A percentile compares a stretch with the other conserved stretches of the same genome.
Evolutionary conservation across 2,797 vertebrate species (phyloP).

Genomic region (Tragelaphus oryx): DNA sequence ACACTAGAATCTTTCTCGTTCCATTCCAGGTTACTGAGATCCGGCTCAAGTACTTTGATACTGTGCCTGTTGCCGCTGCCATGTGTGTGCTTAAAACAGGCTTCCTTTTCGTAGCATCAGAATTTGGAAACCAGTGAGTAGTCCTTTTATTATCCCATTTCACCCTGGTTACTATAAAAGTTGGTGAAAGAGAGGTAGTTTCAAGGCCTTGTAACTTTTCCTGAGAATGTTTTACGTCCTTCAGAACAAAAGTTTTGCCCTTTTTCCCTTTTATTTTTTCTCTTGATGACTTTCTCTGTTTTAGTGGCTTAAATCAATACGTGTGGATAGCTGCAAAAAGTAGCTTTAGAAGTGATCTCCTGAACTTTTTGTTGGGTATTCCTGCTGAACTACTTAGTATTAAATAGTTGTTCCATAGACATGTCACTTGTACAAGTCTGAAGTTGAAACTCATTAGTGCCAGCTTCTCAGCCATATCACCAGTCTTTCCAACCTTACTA

Average conservation of each 20-base stretch:
- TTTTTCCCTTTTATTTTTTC: background rate
- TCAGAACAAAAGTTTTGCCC: background rate
- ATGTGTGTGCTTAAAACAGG: constrained; percentile 99
- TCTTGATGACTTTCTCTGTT: background rate
- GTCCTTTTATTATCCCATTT: background rate
- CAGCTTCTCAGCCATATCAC: background rate
- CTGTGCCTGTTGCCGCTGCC: constrained; percentile 94
- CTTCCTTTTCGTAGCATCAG: constrained; percentile 96
- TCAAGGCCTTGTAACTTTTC: background rate
- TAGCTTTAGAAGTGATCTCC: background rate
- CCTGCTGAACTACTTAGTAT: background rate
- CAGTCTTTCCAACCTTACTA: background rate
- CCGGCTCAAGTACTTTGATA: constrained; percentile 98
- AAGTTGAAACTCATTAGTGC: background rate
- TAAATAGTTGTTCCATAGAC: background rate
- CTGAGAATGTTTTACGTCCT: background rate
- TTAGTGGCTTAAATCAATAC: background rate
- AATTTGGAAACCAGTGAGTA: constrained; percentile 99
- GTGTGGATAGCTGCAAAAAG: background rate
- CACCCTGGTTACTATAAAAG: background rate
- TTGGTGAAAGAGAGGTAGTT: background rate
- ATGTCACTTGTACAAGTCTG: background rate
- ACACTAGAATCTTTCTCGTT: background rate
- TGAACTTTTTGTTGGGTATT: background rate
- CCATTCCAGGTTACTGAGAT: constrained; percentile 95